Conservation (phyloP, 1,140 invertebrate species). For the Drosophila trapezifrons region DNA sequence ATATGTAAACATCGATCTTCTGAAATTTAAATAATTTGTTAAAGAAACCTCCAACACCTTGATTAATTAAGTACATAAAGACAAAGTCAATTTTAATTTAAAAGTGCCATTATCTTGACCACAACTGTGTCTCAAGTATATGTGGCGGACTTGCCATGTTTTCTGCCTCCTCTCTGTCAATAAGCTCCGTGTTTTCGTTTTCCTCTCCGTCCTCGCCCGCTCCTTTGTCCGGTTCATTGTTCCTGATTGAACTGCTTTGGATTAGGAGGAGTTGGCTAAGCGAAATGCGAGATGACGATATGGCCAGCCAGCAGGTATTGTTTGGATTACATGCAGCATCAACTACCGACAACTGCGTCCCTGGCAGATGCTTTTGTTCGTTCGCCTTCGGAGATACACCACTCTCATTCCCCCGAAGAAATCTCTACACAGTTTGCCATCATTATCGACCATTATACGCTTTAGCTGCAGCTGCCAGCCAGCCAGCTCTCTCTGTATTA, state of each 20-base stretch:
- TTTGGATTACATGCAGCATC: conserved; percentile 65
- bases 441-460: conserved; percentile 74
- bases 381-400: conserved; percentile 14
- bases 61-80: neutral
- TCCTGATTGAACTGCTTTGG: conserved; percentile 61
- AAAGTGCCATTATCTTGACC: conserved; percentile 5
- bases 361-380: conserved; percentile 58
- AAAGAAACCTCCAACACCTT: neutral
- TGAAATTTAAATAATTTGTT: no score
- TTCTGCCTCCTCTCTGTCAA: conserved; percentile 53
- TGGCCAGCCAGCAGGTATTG: conserved; percentile 62
- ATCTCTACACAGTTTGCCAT: conserved; percentile 42
- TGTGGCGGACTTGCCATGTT: conserved; percentile 29
- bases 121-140: conserved; percentile 3
- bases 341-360: conserved; percentile 31
- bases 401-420: conserved; percentile 7
- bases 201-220: conserved; percentile 38
- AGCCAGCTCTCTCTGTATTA: conserved; percentile 1
- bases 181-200: conserved; percentile 58
- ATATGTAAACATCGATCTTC: no score
- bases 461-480: conserved; percentile 26
- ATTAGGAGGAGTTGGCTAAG: conserved; percentile 34
- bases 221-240: conserved; percentile 64
- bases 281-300: conserved; percentile 20
- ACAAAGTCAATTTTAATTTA: neutral